Percentiles rank a stretch among this genome's conserved stretches.
These are phyloP conservation scores for Larimichthys crocea DNA, from an alignment of 2,113 vertebrate genomes.

Conservation along the genomic window DNA sequence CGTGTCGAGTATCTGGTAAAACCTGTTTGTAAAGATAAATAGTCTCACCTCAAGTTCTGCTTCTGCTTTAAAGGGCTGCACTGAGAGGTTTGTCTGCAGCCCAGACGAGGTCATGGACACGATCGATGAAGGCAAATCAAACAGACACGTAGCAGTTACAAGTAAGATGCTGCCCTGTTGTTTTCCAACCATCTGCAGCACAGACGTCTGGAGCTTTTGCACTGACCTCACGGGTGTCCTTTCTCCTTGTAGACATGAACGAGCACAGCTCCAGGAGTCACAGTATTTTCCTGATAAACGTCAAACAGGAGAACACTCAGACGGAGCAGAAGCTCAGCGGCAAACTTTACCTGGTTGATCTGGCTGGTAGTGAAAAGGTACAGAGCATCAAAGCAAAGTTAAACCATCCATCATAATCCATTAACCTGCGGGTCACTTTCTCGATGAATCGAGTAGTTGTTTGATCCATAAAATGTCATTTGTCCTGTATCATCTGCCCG, in stretches of 20 bases:
- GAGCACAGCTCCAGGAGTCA: conserved; percentile 99
- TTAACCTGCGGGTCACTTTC: no score
- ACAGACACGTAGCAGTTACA: conserved; percentile 97
- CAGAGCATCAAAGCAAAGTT: background rate
- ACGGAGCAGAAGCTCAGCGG: conserved; percentile 98
- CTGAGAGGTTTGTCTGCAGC: conserved; percentile 98
- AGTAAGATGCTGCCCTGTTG: conserved; percentile 82
- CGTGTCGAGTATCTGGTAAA: background rate
- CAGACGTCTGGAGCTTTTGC: background rate
- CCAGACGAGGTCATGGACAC: conserved; percentile 99
- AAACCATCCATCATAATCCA: background rate
- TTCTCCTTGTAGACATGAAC: conserved; percentile 90
- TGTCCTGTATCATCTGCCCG: background rate
- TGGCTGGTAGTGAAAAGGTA: conserved; percentile 99
- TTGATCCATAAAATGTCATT: background rate
- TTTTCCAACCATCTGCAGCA: background rate
- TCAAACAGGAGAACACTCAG: conserved; percentile 98
- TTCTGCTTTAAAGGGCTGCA: conserved; percentile 88
- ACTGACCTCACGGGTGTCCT: background rate
- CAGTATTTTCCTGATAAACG: conserved; percentile 98
- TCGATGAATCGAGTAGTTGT: no score
- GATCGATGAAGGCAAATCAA: conserved; percentile 99
- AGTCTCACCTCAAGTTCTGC: background rate
- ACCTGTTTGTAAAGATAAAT: background rate
- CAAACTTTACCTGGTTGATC: conserved; percentile 97